Evolutionary conservation across 1,140 invertebrate genomes (phyloP).

Genomic region (Trichonephila clavipes): DNA sequence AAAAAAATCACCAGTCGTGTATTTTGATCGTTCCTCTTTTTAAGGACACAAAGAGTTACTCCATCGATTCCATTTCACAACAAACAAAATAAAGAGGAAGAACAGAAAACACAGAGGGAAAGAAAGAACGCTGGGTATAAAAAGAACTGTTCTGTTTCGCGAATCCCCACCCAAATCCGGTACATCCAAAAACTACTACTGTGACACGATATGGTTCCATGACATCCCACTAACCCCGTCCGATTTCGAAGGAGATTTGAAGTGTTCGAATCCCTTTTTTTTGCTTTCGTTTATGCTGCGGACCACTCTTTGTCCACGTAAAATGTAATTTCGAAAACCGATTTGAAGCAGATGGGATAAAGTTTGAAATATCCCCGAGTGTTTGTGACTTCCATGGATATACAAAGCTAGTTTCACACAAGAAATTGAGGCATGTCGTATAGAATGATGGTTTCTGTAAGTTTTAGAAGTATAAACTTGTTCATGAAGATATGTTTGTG

Average conservation of each 20-base stretch:
- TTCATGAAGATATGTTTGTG: too few species aligned
- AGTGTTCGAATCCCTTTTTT: conserved; percentile 5
- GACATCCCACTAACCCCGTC: conserved; percentile 65
- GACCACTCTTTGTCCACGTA: conserved; percentile 42
- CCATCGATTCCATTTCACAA: conserved; percentile 22
- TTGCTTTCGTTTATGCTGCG: background rate
- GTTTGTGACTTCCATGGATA: background rate
- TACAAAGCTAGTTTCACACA: too few species aligned
- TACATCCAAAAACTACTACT: conserved; percentile 22
- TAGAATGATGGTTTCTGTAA: too few species aligned
- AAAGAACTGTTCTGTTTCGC: conserved; percentile 26
- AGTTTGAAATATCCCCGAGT: background rate
- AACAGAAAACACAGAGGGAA: conserved; percentile 9
- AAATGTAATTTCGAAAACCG: conserved; percentile 9
- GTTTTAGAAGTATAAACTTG: background rate
- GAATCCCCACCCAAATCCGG: conserved; percentile 59
- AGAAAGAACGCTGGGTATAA: background rate
- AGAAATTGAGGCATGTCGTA: too few species aligned
- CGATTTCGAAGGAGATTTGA: background rate
- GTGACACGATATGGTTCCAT: conserved; percentile 55
- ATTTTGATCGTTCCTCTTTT: conserved; percentile 28
- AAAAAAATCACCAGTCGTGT: background rate
- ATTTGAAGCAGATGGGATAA: background rate
- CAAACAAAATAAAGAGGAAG: conserved; percentile 11
- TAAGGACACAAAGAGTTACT: conserved; percentile 59